Conservation (phyloP, 2,113 vertebrate species). For the Engraulis encrasicolus region DNA sequence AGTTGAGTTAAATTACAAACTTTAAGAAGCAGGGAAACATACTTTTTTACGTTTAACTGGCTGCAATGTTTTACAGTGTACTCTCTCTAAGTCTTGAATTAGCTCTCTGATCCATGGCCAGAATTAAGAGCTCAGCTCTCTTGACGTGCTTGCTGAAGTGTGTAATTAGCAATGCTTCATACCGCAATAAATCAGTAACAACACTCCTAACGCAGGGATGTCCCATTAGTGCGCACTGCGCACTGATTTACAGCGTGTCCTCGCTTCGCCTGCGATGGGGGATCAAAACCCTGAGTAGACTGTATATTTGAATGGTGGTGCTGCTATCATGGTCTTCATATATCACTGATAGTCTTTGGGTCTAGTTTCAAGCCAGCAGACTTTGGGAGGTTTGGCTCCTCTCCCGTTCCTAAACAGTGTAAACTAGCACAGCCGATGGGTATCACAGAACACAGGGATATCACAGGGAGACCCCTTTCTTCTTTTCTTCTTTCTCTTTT, state of each 20-base stretch:
- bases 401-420: not conserved
- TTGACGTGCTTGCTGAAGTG: not conserved
- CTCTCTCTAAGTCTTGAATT: too few relatives aligned
- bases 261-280: not conserved
- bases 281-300: not conserved
- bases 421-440: not conserved
- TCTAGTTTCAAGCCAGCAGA: not conserved
- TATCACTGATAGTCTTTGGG: not conserved
- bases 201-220: not conserved
- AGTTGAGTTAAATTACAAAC: too few relatives aligned
- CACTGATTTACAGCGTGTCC: not conserved
- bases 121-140: not conserved
- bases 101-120: not conserved
- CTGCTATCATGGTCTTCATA: not conserved
- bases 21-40: too few relatives aligned
- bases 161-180: not conserved
- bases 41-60: too few relatives aligned
- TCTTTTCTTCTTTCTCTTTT: not conserved
- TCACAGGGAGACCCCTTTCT: too few relatives aligned
- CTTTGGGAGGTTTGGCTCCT: not conserved
- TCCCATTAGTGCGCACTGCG: not conserved
- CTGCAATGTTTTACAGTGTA: too few relatives aligned
- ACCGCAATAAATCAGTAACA: not conserved
- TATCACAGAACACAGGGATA: not conserved
- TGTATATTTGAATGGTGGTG: not conserved